A percentile compares a stretch with the other conserved stretches of the same genome.
Evolutionary conservation across 2,113 vertebrate species (phyloP).

Genomic region (Bubo blakistoni): DNA sequence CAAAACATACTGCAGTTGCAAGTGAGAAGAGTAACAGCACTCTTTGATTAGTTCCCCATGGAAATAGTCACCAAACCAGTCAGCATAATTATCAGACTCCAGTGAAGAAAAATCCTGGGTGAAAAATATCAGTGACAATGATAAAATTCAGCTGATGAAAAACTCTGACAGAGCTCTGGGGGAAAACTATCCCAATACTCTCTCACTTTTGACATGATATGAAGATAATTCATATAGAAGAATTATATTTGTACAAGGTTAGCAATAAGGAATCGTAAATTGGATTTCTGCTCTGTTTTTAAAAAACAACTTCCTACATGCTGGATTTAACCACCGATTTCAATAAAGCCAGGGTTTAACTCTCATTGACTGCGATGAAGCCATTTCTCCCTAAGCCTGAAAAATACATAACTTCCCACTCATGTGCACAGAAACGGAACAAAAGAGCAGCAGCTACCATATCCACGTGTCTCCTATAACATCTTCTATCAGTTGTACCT

Average conservation of each 20-base stretch:
- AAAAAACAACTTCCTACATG: background rate
- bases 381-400: background rate
- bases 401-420: background rate
- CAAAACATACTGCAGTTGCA: background rate
- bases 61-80: conserved; percentile 21
- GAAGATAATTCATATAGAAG: background rate
- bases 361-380: background rate
- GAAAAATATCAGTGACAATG: conserved; percentile 22
- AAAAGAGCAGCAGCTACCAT: background rate
- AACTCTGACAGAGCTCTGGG: background rate
- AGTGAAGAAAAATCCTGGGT: background rate
- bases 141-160: conserved; percentile 40
- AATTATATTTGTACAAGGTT: conserved; percentile 25
- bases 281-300: background rate
- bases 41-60: background rate
- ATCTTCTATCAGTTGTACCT: background rate
- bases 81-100: conserved; percentile 29
- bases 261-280: background rate
- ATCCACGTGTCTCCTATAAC: background rate
- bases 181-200: background rate
- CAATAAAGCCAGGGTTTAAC: background rate
- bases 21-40: background rate
- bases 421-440: background rate
- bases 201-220: background rate
- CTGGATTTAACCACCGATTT: background rate